phyloP scores from a whole-genome alignment of 1,140 invertebrate species.

The Thaumetopoea pityocampa region DNA sequence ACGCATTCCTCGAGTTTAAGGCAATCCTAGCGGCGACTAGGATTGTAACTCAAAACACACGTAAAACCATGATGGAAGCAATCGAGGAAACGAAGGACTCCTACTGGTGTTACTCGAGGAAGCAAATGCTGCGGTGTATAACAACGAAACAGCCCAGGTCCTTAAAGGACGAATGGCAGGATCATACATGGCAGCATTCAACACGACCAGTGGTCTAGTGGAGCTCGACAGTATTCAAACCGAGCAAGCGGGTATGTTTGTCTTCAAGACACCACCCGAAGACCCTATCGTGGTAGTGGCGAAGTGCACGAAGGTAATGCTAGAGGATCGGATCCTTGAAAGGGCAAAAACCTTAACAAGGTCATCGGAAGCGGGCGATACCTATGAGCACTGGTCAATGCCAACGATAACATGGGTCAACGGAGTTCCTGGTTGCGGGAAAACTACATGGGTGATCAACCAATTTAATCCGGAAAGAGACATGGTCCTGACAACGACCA shows the following conservation, averaged over 20 bases:
- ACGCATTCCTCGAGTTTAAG: neutral
- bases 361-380: neutral
- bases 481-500: constrained; percentile 8
- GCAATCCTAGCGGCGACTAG: neutral
- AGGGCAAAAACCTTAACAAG: neutral
- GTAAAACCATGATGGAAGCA: neutral
- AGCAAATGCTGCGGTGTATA: too few relatives aligned
- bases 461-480: constrained; percentile 10
- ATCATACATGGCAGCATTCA: constrained; percentile 3
- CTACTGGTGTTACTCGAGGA: neutral
- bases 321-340: constrained; percentile 2
- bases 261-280: neutral
- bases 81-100: neutral
- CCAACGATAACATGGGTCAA: constrained; percentile 20
- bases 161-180: constrained; percentile 1
- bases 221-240: neutral
- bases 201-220: neutral
- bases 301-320: constrained; percentile 5
- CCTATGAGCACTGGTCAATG: neutral
- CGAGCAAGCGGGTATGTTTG: neutral
- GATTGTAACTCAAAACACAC: neutral
- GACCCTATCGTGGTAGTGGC: constrained; percentile 1
- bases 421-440: constrained; percentile 22
- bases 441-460: constrained; percentile 22
- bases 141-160: constrained; percentile 2